Conservation (phyloP, 1,140 invertebrate species). For the Procambarus virginalis region DNA sequence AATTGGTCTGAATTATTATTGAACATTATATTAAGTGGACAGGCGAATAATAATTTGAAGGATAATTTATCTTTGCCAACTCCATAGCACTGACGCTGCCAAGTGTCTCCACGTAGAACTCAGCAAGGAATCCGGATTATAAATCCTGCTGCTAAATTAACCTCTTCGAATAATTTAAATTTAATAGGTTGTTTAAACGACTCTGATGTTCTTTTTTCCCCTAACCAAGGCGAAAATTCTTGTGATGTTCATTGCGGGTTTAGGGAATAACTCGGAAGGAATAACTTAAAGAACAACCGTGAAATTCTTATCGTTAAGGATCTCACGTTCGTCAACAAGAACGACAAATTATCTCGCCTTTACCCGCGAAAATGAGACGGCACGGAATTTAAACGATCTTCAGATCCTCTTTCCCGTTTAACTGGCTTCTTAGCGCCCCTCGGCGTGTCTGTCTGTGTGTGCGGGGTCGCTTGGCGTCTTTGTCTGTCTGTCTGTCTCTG, state of each 20-base stretch:
- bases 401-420: neutral
- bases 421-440: neutral
- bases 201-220: neutral
- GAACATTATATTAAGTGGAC: slow-evolving; percentile 44
- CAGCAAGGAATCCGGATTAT: slow-evolving; percentile 26
- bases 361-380: slow-evolving; percentile 40
- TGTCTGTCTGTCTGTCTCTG: neutral
- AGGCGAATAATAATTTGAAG: slow-evolving; percentile 22
- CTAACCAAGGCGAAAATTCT: neutral
- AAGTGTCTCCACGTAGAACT: slow-evolving; percentile 19
- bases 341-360: slow-evolving; percentile 45
- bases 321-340: slow-evolving; percentile 21
- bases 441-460: neutral
- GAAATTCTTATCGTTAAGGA: slow-evolving; percentile 19
- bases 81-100: slow-evolving; percentile 1
- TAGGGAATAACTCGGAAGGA: neutral
- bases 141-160: slow-evolving; percentile 39
- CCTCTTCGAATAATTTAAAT: slow-evolving; percentile 9
- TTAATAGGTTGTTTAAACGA: neutral
- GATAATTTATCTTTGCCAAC: slow-evolving; percentile 32
- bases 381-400: slow-evolving; percentile 27
- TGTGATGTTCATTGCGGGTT: neutral
- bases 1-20: slow-evolving; percentile 56
- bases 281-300: neutral
- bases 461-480: neutral